Conservation (phyloP, 2,888 invertebrate genomes). For the Meiosimyza decipiens region DNA sequence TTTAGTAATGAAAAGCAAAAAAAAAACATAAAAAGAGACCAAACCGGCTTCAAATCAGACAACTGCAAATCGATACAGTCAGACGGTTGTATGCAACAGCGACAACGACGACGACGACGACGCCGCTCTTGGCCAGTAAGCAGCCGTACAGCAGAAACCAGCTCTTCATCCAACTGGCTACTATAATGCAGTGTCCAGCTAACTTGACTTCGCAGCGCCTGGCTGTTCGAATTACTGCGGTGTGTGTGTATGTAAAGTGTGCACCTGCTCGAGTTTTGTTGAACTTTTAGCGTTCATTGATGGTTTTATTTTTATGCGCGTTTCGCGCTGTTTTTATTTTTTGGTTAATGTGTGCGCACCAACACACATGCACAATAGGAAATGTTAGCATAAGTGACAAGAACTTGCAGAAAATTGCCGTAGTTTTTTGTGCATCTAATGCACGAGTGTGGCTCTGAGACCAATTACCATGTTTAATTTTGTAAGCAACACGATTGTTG, state of each 20-base stretch:
- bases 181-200: neutral
- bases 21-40: neutral
- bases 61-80: slow-evolving; percentile 12
- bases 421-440: too few species aligned
- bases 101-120: neutral
- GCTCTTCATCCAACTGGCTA: neutral
- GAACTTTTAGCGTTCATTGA: slow-evolving; percentile 42
- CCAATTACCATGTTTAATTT: too few species aligned
- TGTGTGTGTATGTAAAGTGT: slow-evolving; percentile 30
- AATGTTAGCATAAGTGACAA: too few species aligned
- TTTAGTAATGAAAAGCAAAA: slow-evolving; percentile 5
- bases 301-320: slow-evolving; percentile 26
- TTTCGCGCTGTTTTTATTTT: slow-evolving; percentile 16
- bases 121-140: slow-evolving; percentile 14
- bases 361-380: too few species aligned
- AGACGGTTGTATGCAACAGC: too few species aligned
- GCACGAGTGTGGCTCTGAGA: too few species aligned
- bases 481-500: too few species aligned
- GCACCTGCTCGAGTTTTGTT: slow-evolving; percentile 50
- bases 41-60: slow-evolving; percentile 26
- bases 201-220: neutral
- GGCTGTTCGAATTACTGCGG: slow-evolving; percentile 17
- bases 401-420: too few species aligned
- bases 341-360: neutral
- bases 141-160: neutral